These are phyloP conservation scores for Thymelicus sylvestris DNA, from an alignment of 2,888 invertebrate genomes.

Conservation along the genomic window DNA sequence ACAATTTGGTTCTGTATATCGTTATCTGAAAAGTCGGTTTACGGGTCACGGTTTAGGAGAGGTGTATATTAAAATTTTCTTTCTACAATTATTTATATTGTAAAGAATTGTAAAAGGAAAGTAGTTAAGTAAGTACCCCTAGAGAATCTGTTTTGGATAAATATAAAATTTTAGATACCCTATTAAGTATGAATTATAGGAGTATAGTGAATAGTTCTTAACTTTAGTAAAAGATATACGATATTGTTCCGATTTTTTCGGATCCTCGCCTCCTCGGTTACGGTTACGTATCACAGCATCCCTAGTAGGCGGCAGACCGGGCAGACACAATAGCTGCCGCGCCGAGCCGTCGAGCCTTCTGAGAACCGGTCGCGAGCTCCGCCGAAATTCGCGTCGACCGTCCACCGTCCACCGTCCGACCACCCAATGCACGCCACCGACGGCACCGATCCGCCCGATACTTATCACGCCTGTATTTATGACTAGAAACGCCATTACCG, in stretches of 20 bases:
- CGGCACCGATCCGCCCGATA: slow-evolving; percentile 63
- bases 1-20: too few species aligned
- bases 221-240: too few species aligned
- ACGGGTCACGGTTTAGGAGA: too few species aligned
- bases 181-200: too few species aligned
- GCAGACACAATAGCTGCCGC: slow-evolving; percentile 78
- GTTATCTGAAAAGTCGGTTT: too few species aligned
- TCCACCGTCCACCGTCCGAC: slow-evolving; percentile 77
- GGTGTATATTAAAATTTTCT: too few species aligned
- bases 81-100: too few species aligned
- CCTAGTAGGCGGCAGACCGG: slow-evolving; percentile 62
- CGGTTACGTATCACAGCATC: not conserved
- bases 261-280: not conserved
- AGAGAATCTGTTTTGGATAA: too few species aligned
- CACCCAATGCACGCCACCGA: slow-evolving; percentile 76
- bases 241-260: not conserved
- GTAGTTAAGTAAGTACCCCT: too few species aligned
- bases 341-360: slow-evolving; percentile 63
- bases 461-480: slow-evolving; percentile 79
- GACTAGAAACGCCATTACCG: slow-evolving; percentile 73
- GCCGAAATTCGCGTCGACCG: slow-evolving; percentile 78
- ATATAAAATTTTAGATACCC: too few species aligned
- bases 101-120: too few species aligned
- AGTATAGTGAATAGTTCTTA: too few species aligned
- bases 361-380: slow-evolving; percentile 78